A percentile compares a stretch with the other conserved stretches of the same genome.
Conservation (phyloP, 2,888 invertebrate genomes). For the Spodoptera exigua region DNA sequence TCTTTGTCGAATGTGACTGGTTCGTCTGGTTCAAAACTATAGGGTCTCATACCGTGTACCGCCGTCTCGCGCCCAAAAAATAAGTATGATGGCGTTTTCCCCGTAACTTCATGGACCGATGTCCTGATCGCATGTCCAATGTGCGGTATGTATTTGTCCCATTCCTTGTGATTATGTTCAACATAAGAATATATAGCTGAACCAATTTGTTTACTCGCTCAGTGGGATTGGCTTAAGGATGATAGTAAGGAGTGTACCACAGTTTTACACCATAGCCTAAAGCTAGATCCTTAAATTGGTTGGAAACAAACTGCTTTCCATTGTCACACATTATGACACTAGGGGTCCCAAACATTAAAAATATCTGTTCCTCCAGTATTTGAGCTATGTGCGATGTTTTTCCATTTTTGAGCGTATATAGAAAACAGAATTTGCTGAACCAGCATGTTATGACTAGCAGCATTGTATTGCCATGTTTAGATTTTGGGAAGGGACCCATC, state of each 20-base stretch:
- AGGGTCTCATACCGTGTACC: conserved; percentile 3
- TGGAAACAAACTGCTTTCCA: conserved; percentile 3
- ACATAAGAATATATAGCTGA: conserved; percentile 17
- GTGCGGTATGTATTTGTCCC: conserved; percentile 11
- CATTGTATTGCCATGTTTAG: conserved; percentile 12
- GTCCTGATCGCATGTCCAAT: conserved; percentile 16
- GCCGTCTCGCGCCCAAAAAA: conserved; percentile 5
- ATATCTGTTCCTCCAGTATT: too few species aligned
- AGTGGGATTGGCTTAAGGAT: conserved; percentile 8
- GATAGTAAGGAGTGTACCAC: conserved; percentile 7
- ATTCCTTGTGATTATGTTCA: conserved; percentile 13
- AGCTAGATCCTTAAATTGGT: conserved; percentile 1
- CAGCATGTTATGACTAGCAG: conserved; percentile 12
- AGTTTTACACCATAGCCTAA: conserved; percentile 11
- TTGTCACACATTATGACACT: conserved; percentile 3
- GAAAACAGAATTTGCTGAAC: conserved; percentile 16
- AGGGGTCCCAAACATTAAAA: conserved; percentile 1
- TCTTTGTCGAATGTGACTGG: neutral
- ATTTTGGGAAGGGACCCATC: conserved; percentile 13
- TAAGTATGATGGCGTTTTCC: conserved; percentile 4
- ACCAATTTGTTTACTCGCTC: conserved; percentile 8
- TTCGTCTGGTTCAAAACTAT: conserved; percentile 5
- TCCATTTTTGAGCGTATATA: conserved; percentile 9
- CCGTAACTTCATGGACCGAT: conserved; percentile 10
- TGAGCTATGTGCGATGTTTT: conserved; percentile 3